Conservation (phyloP, 92 coral and sea anemone species). For the Montipora capitata region DNA sequence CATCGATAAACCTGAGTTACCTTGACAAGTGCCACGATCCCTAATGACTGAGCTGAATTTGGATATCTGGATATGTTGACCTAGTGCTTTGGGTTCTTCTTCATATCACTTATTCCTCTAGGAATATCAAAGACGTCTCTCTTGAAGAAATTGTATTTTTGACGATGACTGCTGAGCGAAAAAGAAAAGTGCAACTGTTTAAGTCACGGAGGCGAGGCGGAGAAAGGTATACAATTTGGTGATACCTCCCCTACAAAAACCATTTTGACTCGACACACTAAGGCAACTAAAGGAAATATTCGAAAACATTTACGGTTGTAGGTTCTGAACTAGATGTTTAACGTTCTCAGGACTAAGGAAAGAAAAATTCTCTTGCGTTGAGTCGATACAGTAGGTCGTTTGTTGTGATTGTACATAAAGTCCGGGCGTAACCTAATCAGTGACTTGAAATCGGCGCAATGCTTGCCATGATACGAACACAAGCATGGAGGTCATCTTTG, state of each 20-base stretch:
- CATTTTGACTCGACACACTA: background rate
- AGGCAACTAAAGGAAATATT: background rate
- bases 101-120: slow-evolving; percentile 24
- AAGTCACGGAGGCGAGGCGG: background rate
- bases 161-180: slow-evolving; percentile 1
- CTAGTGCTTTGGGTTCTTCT: background rate
- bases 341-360: background rate
- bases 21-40: too few relatives aligned
- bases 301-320: background rate
- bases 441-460: background rate
- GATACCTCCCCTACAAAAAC: background rate
- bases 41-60: too few relatives aligned
- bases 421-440: background rate
- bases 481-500: slow-evolving; percentile 14
- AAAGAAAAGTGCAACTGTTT: background rate
- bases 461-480: slow-evolving; percentile 23
- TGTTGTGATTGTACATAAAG: background rate
- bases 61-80: background rate
- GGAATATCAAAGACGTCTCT: background rate
- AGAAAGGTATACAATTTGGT: background rate
- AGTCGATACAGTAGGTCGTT: background rate
- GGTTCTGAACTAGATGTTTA: background rate
- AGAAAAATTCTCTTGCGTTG: background rate
- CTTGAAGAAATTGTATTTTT: background rate
- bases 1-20: background rate